These are phyloP conservation scores for Chrysomela aeneicollis DNA, from an alignment of 2,888 invertebrate species.

Conservation along the genomic window DNA sequence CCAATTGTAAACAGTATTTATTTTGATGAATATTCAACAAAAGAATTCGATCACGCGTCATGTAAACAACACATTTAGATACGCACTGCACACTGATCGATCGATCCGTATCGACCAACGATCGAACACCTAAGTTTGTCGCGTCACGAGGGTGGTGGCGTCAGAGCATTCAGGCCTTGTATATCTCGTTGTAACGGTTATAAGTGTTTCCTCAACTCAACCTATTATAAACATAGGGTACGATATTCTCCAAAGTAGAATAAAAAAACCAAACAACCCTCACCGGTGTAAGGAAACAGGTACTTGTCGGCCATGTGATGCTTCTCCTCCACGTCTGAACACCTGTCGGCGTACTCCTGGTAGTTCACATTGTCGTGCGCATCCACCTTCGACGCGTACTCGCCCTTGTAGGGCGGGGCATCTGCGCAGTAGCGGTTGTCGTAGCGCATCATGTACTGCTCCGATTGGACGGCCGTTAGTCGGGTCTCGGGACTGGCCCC, in stretches of 20 bases:
- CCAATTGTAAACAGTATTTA: no score
- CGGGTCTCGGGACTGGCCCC: slow-evolving; percentile 75
- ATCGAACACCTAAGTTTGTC: no score
- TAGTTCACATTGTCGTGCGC: slow-evolving; percentile 59
- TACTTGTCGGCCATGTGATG: slow-evolving; percentile 80
- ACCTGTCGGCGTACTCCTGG: slow-evolving; percentile 70
- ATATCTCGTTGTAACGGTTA: no score
- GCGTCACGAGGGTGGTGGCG: no score
- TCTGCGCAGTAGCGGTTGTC: slow-evolving; percentile 55
- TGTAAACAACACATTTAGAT: no score
- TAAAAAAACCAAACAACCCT: slow-evolving; percentile 38
- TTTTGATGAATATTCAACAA: no score
- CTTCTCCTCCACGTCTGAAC: slow-evolving; percentile 76
- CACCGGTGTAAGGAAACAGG: slow-evolving; percentile 83
- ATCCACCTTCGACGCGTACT: slow-evolving; percentile 54
- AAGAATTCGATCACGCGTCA: no score
- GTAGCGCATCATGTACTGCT: slow-evolving; percentile 62
- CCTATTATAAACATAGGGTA: no score
- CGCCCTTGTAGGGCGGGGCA: slow-evolving; percentile 51
- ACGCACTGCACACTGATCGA: no score
- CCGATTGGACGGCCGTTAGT: slow-evolving; percentile 62
- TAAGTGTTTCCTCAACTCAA: no score
- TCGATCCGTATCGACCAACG: no score
- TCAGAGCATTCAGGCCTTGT: no score
- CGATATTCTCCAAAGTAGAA: slow-evolving; percentile 22